Percentiles rank a stretch among this genome's conserved stretches.
phyloP scores from a whole-genome alignment of 2,113 vertebrate genomes.

The Ptilonorhynchus violaceus region DNA sequence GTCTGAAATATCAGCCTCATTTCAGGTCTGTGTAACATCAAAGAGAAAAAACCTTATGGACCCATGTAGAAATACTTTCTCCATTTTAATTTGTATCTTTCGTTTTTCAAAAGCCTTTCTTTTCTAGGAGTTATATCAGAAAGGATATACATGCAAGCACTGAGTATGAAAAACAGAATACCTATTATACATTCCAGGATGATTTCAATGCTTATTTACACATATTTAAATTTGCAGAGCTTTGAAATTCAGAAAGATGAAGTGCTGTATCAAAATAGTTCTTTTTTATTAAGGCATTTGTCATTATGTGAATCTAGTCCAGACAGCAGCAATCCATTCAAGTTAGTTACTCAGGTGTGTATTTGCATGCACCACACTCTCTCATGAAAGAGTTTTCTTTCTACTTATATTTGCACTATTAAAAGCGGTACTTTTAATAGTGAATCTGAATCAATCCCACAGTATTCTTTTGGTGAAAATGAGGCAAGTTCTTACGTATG shows the following conservation, averaged over 20 bases:
- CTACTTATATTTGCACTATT: background rate
- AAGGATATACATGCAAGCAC: background rate
- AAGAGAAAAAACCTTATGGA: background rate
- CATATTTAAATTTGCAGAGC: background rate
- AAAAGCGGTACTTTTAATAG: background rate
- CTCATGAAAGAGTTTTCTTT: background rate
- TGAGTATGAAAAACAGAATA: background rate
- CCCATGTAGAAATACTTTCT: background rate
- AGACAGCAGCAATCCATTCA: conserved; percentile 1
- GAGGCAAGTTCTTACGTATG: background rate
- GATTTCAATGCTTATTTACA: conserved; percentile 27
- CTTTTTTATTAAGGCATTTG: conserved; percentile 2
- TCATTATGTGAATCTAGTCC: background rate
- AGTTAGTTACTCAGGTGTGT: background rate
- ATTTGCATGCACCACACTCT: background rate
- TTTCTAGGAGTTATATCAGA: background rate
- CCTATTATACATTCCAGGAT: background rate
- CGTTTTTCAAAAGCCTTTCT: background rate
- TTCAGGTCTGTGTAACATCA: background rate
- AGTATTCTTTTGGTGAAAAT: background rate
- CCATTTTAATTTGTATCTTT: background rate
- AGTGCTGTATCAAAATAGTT: background rate
- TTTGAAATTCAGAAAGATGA: conserved; percentile 3
- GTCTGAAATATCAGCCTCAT: background rate
- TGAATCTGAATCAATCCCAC: background rate